A percentile compares a stretch with the other conserved stretches of the same genome.
Conservation (phyloP, 2,113 vertebrate genomes). For the Scortum barcoo region DNA sequence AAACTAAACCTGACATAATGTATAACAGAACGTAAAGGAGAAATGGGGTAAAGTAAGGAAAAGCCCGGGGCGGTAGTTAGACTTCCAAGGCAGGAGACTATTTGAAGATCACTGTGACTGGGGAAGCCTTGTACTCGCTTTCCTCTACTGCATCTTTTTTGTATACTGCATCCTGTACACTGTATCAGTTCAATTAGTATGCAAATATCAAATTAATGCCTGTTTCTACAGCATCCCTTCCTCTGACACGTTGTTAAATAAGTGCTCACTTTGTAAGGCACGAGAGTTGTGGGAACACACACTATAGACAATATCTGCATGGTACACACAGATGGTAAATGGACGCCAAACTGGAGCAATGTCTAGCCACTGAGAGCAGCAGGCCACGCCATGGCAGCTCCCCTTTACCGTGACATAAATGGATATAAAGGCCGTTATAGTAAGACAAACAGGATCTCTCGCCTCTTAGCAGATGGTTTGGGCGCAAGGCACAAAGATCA, state of each 20-base stretch:
- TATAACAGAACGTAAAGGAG: conserved; percentile 40
- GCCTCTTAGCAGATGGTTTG: conserved; percentile 89
- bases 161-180: background rate
- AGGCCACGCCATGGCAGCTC: conserved; percentile 62
- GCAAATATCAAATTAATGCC: conserved; percentile 28
- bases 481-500: conserved; percentile 88
- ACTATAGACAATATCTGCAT: conserved; percentile 36
- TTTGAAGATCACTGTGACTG: conserved; percentile 20
- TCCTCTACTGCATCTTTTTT: conserved; percentile 5
- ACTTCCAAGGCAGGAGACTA: conserved; percentile 11
- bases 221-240: conserved; percentile 8
- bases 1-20: conserved; percentile 29
- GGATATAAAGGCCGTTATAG: conserved; percentile 77
- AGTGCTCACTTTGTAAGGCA: conserved; percentile 28
- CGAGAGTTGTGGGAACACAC: conserved; percentile 34
- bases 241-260: conserved; percentile 29
- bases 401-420: conserved; percentile 80
- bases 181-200: conserved; percentile 26
- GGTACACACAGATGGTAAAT: conserved; percentile 80
- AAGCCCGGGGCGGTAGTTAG: conserved; percentile 34
- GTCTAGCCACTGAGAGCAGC: conserved; percentile 67
- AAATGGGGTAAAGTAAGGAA: conserved; percentile 13
- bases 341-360: conserved; percentile 50
- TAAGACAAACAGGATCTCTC: conserved; percentile 75
- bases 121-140: background rate